Evolutionary conservation across 2,113 vertebrate genomes (phyloP), one percentile per base, ranked within the genome.

Genomic region (Tauraco erythrolophus): DNA sequence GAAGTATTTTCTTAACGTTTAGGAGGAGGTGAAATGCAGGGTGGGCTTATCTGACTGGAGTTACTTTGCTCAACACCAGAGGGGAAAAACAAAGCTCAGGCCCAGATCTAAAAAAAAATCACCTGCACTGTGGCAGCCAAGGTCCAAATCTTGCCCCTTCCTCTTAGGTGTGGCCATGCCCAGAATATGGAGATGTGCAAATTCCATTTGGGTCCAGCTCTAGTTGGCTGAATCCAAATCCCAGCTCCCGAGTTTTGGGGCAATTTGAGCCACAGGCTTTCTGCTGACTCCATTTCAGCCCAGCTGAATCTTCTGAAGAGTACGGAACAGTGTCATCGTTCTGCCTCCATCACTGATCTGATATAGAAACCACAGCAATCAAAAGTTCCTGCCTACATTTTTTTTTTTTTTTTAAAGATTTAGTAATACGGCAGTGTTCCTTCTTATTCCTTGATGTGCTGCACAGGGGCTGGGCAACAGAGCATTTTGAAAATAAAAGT

Each of bases 31-130:
- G 57, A 48, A 86, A 39, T 2, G 6, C 27, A 27, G 65, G 30
- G 25, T 0, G 0, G 27, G 7, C 19, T 65, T 37, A 24, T 45
- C 11, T 8, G 43, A 39, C 43, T 50, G 35, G 22, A 60, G 14
- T 43, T 79, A 23, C 8, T 66, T 50, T 76, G 68, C 11, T 30
- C 9, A 30, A 2, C n/a, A 18, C 4, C 25, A 23, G 17, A 51
- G 18, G 12, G 37, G 3, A 23, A 46, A 16, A 69, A 9, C 16
- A 23, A 27, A 10, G 7, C 33, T 69, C 7, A 14, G 39, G 41
- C 31, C 16, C 19, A 17, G 16, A 57, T 88, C 12, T 11, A 19
- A 33, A 56, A 65, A 65, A 43, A 46, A 5, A 0, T 15, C 17
- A 22, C 9, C 37, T 61, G 56, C 17, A 3, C 46, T 75, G 17